Conservation (phyloP, 2,113 vertebrate species). For the Actinemys pallida region DNA sequence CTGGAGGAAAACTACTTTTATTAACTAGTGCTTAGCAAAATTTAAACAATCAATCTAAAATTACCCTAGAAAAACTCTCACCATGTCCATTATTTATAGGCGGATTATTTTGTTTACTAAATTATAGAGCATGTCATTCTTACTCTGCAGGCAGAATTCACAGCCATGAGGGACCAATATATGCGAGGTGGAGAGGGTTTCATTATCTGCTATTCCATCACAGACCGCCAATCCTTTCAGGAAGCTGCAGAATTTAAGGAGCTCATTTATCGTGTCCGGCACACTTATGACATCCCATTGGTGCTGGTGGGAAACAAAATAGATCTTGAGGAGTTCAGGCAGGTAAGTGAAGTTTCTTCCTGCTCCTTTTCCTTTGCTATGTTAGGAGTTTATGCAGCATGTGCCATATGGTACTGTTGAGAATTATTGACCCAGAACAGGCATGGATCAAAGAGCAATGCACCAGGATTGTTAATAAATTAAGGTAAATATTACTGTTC, state of each 20-base stretch:
- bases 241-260: conserved; percentile 89
- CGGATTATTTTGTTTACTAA: conserved; percentile 2
- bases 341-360: conserved; percentile 68
- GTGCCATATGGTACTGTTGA: background rate
- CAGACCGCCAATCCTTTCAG: conserved; percentile 86
- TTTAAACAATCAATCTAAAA: background rate
- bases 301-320: conserved; percentile 89
- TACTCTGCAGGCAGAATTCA: conserved; percentile 84
- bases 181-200: conserved; percentile 87
- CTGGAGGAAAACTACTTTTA: background rate
- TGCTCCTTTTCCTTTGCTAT: background rate
- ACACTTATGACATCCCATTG: conserved; percentile 84
- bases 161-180: conserved; percentile 89
- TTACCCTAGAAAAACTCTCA: background rate
- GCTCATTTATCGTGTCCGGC: conserved; percentile 86
- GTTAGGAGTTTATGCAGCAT: background rate
- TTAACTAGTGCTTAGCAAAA: no score
- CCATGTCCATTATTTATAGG: background rate
- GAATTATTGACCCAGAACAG: background rate
- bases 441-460: background rate
- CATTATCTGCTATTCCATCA: conserved; percentile 88
- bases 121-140: background rate
- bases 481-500: accelerated
- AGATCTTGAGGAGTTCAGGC: conserved; percentile 83
- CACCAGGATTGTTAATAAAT: background rate